Percentiles rank a stretch among this genome's conserved stretches.
These are phyloP conservation scores for Rutilus rutilus DNA, from an alignment of 2,113 vertebrate species.

Conservation along the genomic window DNA sequence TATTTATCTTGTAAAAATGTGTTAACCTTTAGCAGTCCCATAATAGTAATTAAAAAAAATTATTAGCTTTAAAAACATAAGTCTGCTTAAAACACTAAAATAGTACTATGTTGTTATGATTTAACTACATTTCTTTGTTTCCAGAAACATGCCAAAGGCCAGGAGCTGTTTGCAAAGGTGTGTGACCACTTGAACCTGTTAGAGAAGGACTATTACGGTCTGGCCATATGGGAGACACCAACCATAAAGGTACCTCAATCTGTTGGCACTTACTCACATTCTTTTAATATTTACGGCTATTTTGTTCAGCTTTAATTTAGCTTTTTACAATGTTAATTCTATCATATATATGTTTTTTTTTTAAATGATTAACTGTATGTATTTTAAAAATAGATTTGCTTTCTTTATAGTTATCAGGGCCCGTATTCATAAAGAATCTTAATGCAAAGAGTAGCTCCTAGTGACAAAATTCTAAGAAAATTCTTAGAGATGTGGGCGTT, in stretches of 20 bases:
- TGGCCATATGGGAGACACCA: slow-evolving; percentile 87
- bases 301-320: background rate
- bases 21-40: background rate
- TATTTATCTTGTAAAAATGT: background rate
- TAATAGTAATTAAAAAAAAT: background rate
- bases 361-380: background rate
- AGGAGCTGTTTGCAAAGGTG: slow-evolving; percentile 91
- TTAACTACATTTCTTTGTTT: slow-evolving; percentile 42
- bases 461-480: too few species aligned
- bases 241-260: slow-evolving; percentile 79
- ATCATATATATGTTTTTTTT: background rate
- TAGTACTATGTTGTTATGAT: background rate
- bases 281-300: background rate
- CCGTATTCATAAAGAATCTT: too few species aligned
- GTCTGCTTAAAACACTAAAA: background rate
- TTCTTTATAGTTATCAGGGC: background rate
- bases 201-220: slow-evolving; percentile 95
- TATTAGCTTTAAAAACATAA: too few species aligned
- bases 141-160: slow-evolving; percentile 95
- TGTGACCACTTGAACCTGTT: slow-evolving; percentile 96
- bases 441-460: too few species aligned
- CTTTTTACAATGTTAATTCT: background rate
- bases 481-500: too few species aligned
- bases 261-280: background rate
- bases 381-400: background rate